phyloP scores from a whole-genome alignment of 2,113 vertebrate species.

The Oreamnos americanus region DNA sequence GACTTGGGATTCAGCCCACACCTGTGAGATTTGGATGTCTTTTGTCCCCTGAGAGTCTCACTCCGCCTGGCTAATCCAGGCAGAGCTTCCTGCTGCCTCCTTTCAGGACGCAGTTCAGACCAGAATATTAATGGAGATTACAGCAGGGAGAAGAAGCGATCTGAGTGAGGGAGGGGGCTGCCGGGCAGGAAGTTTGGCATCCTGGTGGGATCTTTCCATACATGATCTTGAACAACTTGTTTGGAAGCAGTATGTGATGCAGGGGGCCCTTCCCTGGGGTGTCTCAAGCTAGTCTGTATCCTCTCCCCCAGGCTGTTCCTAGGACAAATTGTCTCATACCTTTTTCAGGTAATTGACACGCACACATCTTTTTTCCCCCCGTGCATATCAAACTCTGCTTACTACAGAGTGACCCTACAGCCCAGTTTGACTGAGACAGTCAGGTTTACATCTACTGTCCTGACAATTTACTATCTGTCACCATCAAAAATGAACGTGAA shows the following conservation, averaged over 20 bases:
- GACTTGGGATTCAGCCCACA: conserved; percentile 53
- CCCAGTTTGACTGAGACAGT: background rate
- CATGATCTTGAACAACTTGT: background rate
- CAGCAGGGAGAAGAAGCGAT: conserved; percentile 1
- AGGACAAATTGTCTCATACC: background rate
- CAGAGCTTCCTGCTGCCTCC: conserved; percentile 48
- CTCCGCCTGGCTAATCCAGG: conserved; percentile 62
- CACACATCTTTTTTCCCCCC: background rate
- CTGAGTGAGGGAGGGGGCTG: background rate
- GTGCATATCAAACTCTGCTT: background rate
- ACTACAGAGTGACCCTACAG: background rate
- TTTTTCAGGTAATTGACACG: background rate
- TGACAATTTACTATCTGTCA: background rate
- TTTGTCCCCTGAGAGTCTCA: conserved; percentile 57
- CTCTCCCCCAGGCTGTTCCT: background rate
- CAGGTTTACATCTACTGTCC: background rate
- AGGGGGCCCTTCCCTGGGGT: background rate
- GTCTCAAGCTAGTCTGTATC: background rate
- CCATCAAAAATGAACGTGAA: background rate
- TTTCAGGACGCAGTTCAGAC: conserved; percentile 59
- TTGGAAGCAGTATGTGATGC: background rate
- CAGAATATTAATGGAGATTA: conserved; percentile 69
- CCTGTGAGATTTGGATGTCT: conserved; percentile 48
- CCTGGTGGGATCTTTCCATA: background rate
- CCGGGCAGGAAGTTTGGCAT: background rate